Evolutionary conservation across 2,888 invertebrate species (phyloP).

Genomic region (Cabera pusaria): DNA sequence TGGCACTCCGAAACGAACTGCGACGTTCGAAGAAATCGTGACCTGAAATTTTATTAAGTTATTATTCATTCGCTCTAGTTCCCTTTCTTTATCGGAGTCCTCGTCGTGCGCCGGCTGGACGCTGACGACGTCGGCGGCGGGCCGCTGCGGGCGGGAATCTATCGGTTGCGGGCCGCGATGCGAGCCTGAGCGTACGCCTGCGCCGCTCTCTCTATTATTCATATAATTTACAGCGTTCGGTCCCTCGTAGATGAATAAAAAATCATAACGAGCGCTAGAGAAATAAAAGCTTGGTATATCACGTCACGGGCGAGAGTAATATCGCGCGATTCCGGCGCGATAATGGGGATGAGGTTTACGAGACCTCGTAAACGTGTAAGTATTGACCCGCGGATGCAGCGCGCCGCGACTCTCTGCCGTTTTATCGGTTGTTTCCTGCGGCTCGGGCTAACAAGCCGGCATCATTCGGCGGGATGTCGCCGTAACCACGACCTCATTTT

Average conservation of each 20-base stretch:
- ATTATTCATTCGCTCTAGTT: slow-evolving; percentile 28
- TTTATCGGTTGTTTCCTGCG: slow-evolving; percentile 3
- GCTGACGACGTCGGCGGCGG: slow-evolving; percentile 1
- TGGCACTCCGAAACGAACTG: slow-evolving; percentile 23
- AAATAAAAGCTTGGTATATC: slow-evolving; percentile 19
- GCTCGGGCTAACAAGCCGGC: slow-evolving; percentile 5
- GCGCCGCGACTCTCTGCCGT: not conserved
- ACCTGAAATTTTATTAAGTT: slow-evolving; percentile 36
- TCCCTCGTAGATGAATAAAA: slow-evolving; percentile 32
- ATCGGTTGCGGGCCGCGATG: no score
- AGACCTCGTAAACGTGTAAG: slow-evolving; percentile 14
- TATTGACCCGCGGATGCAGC: slow-evolving; percentile 8
- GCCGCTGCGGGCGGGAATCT: no score
- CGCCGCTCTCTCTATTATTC: slow-evolving; percentile 31
- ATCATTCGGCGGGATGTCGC: slow-evolving; percentile 5
- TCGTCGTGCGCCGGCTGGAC: no score
- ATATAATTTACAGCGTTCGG: slow-evolving; percentile 33
- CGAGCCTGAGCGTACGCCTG: slow-evolving; percentile 6
- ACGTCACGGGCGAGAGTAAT: slow-evolving; percentile 10
- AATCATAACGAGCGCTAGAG: slow-evolving; percentile 29
- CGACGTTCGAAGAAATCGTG: slow-evolving; percentile 34
- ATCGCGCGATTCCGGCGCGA: slow-evolving; percentile 19
- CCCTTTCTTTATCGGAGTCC: slow-evolving; percentile 16
- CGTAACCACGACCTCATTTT: slow-evolving; percentile 8
- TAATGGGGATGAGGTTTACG: slow-evolving; percentile 24